Conservation (phyloP, 2,113 vertebrate genomes). For the Dasyprocta punctata region DNA sequence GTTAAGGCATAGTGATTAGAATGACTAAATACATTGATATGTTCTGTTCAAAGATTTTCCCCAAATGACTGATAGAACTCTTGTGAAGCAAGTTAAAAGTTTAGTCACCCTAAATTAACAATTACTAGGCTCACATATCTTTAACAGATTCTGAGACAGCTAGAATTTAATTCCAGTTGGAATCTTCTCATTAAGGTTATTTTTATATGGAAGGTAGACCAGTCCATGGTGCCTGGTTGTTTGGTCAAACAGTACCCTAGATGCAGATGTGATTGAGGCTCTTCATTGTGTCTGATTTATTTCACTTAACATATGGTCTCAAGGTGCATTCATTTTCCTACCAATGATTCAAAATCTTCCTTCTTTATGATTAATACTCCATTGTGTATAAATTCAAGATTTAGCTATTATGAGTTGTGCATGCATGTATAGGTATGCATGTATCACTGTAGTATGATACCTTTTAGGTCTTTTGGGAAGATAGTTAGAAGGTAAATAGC, state of each 20-base stretch:
- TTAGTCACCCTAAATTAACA: not conserved
- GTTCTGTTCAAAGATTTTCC: not conserved
- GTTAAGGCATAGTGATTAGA: slow-evolving; percentile 15
- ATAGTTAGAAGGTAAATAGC: not conserved
- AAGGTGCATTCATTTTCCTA: not conserved
- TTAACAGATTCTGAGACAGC: not conserved
- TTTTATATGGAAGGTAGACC: not conserved
- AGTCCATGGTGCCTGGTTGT: not conserved
- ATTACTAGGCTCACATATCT: not conserved
- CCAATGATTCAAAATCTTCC: not conserved
- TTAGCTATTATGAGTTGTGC: not conserved
- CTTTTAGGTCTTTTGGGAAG: not conserved
- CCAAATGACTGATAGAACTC: not conserved
- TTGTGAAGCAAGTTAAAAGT: not conserved
- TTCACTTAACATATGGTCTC: not conserved
- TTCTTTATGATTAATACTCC: not conserved
- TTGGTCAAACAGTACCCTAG: not conserved
- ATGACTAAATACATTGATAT: not conserved
- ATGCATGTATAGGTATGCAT: not conserved
- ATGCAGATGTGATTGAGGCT: not conserved
- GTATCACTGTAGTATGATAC: not conserved
- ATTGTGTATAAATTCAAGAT: not conserved
- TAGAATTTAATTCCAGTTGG: slow-evolving; percentile 25
- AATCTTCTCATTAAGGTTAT: not conserved
- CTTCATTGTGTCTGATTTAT: not conserved